phyloP scores from a whole-genome alignment of 1,140 invertebrate species.

The Adelges cooleyi region DNA sequence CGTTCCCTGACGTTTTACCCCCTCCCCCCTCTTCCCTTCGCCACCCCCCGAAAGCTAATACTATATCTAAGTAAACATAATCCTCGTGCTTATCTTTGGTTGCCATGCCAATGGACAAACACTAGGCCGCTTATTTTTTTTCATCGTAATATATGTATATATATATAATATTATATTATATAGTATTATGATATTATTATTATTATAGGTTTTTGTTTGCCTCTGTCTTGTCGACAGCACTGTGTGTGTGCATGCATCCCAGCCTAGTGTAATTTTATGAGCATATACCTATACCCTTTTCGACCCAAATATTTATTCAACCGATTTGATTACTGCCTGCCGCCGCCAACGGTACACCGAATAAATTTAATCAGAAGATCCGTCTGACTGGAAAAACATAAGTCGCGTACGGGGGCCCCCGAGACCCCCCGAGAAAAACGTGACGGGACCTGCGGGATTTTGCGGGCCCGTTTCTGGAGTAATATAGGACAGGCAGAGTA shows the following conservation, averaged over 20 bases:
- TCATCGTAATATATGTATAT: not conserved
- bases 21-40: too few species aligned
- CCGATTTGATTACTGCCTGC: not conserved
- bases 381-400: not conserved
- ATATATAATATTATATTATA: not conserved
- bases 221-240: not conserved
- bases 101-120: slow-evolving; percentile 15
- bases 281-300: not conserved
- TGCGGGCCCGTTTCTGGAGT: too few species aligned
- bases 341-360: not conserved
- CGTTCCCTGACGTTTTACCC: slow-evolving; percentile 8
- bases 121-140: not conserved
- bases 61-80: slow-evolving; percentile 9
- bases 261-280: not conserved
- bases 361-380: slow-evolving; percentile 12
- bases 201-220: not conserved
- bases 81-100: slow-evolving; percentile 6
- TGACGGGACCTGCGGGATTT: too few species aligned
- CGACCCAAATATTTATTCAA: slow-evolving; percentile 17
- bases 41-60: too few species aligned
- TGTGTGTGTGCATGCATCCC: not conserved
- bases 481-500: too few species aligned
- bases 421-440: too few species aligned
- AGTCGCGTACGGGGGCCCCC: too few species aligned
- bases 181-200: too few species aligned